A percentile compares a stretch with the other conserved stretches of the same genome.
Evolutionary conservation across 30 jellyfish, hydroid and myxozoan genomes (phyloP).

Genomic region (Pelagia noctiluca): DNA sequence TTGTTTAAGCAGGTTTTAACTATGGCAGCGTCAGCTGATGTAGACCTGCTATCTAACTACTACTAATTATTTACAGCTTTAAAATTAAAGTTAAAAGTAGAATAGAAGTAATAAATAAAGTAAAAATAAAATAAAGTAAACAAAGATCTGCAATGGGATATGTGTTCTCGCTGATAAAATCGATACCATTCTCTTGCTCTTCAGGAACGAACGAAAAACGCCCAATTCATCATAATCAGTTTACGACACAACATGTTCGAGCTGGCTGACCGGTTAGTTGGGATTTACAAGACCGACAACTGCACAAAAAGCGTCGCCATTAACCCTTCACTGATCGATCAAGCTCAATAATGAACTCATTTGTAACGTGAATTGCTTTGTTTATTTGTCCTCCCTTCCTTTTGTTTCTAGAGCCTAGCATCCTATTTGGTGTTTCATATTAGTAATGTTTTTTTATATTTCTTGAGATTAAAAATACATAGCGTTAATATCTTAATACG

Average conservation of each 20-base stretch:
- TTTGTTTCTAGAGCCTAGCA: too few relatives aligned
- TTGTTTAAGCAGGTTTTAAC: neutral
- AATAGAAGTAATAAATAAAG: neutral
- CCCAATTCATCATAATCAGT: slow-evolving; percentile 95
- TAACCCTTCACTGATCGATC: slow-evolving; percentile 64
- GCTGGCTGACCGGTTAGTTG: slow-evolving; percentile 93
- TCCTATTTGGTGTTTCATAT: too few relatives aligned
- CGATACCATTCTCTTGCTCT: neutral
- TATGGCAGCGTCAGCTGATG: neutral
- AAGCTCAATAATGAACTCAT: too few relatives aligned
- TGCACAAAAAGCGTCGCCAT: slow-evolving; percentile 89
- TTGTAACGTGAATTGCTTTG: too few relatives aligned
- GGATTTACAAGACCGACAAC: slow-evolving; percentile 91
- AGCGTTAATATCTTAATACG: too few relatives aligned
- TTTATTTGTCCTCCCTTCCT: too few relatives aligned
- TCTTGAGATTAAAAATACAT: too few relatives aligned
- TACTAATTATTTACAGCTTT: neutral
- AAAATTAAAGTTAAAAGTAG: neutral
- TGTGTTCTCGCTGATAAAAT: neutral
- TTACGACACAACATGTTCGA: slow-evolving; percentile 95
- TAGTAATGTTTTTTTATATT: too few relatives aligned
- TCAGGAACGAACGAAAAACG: slow-evolving; percentile 95
- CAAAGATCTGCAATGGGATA: neutral
- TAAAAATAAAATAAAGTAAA: neutral
- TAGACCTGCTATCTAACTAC: neutral